A percentile compares a stretch with the other conserved stretches of the same genome.
Evolutionary conservation across 1,140 invertebrate genomes (phyloP).

Genomic region (Apolygus lucorum): DNA sequence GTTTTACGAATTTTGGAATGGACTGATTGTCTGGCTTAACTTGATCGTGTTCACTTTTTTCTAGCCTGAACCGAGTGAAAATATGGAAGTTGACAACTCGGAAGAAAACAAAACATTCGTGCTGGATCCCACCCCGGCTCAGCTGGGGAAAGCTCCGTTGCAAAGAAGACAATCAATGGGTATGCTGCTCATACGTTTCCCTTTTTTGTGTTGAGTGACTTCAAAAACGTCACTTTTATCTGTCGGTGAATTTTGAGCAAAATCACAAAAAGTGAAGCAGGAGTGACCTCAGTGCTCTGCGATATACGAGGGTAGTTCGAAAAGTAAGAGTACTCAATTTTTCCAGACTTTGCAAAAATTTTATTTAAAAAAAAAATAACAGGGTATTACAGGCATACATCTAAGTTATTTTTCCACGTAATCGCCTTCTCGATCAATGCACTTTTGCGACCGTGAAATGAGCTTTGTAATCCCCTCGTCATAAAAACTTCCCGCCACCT

Average conservation of each 20-base stretch:
- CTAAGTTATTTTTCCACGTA: too few species aligned
- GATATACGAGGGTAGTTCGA: too few species aligned
- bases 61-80: constrained; percentile 35
- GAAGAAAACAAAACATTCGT: constrained; percentile 58
- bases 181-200: too few species aligned
- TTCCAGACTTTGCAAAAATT: too few species aligned
- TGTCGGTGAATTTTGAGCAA: background rate
- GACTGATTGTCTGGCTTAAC: background rate
- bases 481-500: too few species aligned
- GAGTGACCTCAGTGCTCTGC: too few species aligned
- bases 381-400: too few species aligned
- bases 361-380: too few species aligned
- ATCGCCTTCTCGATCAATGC: too few species aligned
- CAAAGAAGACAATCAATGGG: constrained; percentile 73
- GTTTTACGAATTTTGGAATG: background rate
- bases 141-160: constrained; percentile 75
- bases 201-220: background rate
- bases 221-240: background rate
- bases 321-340: too few species aligned
- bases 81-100: constrained; percentile 35
- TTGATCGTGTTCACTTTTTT: background rate
- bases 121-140: constrained; percentile 84
- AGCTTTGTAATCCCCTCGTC: too few species aligned
- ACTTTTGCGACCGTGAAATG: too few species aligned
- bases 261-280: background rate